A percentile compares a stretch with the other conserved stretches of the same genome.
phyloP scores from a whole-genome alignment of 2,797 vertebrate species.

The Darevskia nairensis region DNA sequence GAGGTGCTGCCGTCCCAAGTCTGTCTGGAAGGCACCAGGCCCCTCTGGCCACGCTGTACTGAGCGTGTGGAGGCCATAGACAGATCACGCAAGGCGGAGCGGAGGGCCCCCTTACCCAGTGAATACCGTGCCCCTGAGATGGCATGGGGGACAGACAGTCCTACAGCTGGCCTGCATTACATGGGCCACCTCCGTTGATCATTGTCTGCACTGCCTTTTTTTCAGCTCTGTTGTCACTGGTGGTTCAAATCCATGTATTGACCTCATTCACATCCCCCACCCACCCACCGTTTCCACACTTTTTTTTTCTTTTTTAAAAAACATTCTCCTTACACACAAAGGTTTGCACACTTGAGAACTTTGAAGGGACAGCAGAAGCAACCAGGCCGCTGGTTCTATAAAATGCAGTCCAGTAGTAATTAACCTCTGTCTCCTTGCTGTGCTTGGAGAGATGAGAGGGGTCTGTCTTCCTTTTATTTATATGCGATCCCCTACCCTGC shows the following conservation, averaged over 20 bases:
- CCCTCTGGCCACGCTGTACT: background rate
- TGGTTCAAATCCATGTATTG: conserved; percentile 30
- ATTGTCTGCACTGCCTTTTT: conserved; percentile 47
- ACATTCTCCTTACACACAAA: background rate
- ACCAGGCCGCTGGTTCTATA: background rate
- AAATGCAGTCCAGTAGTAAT: background rate
- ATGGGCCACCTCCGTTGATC: conserved; percentile 23
- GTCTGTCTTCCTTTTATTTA: conserved; percentile 29
- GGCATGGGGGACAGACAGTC: background rate
- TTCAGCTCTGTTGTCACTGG: conserved; percentile 22
- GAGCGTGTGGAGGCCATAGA: background rate
- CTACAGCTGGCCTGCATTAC: conserved; percentile 20
- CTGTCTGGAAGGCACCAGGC: background rate
- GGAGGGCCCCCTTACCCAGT: background rate
- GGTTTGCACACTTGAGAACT: conserved; percentile 14
- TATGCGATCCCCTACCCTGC: background rate
- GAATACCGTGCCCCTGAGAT: background rate
- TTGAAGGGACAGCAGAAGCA: background rate
- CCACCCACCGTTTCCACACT: background rate
- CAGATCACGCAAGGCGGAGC: conserved; percentile 1
- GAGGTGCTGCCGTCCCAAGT: background rate
- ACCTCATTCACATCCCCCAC: conserved; percentile 9
- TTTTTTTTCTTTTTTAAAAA: background rate
- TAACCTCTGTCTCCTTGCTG: conserved; percentile 8
- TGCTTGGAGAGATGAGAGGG: conserved; percentile 7